Evolutionary conservation across 2,888 invertebrate species (phyloP).

Genomic region (Nemotelus pantherinus): DNA sequence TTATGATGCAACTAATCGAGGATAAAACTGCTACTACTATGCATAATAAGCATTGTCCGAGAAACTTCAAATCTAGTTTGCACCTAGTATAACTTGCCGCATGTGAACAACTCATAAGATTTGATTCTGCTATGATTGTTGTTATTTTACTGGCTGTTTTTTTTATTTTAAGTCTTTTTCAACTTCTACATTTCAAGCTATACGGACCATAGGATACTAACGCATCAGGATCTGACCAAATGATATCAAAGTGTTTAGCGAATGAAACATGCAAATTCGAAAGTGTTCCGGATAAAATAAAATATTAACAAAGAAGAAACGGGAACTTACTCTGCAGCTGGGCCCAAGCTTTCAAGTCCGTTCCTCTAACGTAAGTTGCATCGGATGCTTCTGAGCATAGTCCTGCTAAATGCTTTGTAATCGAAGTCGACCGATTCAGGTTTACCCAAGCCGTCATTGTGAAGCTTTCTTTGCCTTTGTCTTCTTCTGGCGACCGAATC

Average conservation of each 20-base stretch:
- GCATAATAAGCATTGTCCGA: no score
- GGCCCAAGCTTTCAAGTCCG: slow-evolving; percentile 83
- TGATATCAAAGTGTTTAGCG: neutral
- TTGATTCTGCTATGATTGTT: no score
- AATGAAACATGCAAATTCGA: neutral
- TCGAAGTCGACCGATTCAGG: slow-evolving; percentile 72
- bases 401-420: slow-evolving; percentile 78
- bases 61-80: no score
- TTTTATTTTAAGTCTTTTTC: no score
- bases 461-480: slow-evolving; percentile 83
- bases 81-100: no score
- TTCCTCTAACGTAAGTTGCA: slow-evolving; percentile 79
- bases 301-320: neutral
- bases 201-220: no score
- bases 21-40: no score
- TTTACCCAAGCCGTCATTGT: slow-evolving; percentile 86
- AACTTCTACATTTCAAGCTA: no score
- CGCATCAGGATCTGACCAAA: neutral
- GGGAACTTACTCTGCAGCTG: slow-evolving; percentile 77
- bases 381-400: slow-evolving; percentile 82
- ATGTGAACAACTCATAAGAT: no score
- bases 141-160: no score
- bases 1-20: no score
- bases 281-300: neutral
- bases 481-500: slow-evolving; percentile 89